Evolutionary conservation across 2,888 invertebrate genomes (phyloP), one percentile per base, ranked within the genome.

Genomic region (Cecidostiba fungosa): DNA sequence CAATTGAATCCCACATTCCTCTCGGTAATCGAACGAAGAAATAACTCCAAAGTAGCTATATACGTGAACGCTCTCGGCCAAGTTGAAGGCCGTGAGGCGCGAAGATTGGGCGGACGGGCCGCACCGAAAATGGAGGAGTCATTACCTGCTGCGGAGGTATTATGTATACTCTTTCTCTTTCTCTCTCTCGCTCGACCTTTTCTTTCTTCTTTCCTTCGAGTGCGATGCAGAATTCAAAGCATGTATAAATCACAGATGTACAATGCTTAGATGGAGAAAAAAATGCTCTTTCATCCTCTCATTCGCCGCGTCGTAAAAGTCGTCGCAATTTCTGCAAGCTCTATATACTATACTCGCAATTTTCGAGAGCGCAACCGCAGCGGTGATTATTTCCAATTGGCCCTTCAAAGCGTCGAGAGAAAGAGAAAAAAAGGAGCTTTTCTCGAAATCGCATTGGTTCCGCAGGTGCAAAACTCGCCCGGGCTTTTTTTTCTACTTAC

Each of bases 301-400:
- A 16, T 69, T 32, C 69, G 29, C 36, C 70, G 36, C 36, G 70
- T 36, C 36, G 36, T 70, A 70, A 36, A 36, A 29, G 32, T 70
- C 36, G 16, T n/a, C 39, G 36, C n/a, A 36, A 32, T 36, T 72
- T 36, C 23, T n/a, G 39, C 69, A 16, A 16, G 39, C 23, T 47
- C n/a, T 19, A 26, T 36, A 26, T 26, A n/a, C 74, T 29, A 10
- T 32, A 32, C 43, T 19, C 43, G 26, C 50, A 29, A 43, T 39
- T 47, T 50, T 66, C 62, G 26, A 16, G 19, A 10, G 29, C 39
- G 23, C 32, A n/a, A 32, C 19, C 39, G 23, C 39, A 39, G 74
- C 66, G 76, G 47, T 69, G 76, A 82, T 82, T 82, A 82, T 66
- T 76, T 47, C 50, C 82, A 82, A 82, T 82, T 76, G 82, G 66